Conservation (phyloP, 2,888 invertebrate genomes). For the Chrysolina americana region DNA sequence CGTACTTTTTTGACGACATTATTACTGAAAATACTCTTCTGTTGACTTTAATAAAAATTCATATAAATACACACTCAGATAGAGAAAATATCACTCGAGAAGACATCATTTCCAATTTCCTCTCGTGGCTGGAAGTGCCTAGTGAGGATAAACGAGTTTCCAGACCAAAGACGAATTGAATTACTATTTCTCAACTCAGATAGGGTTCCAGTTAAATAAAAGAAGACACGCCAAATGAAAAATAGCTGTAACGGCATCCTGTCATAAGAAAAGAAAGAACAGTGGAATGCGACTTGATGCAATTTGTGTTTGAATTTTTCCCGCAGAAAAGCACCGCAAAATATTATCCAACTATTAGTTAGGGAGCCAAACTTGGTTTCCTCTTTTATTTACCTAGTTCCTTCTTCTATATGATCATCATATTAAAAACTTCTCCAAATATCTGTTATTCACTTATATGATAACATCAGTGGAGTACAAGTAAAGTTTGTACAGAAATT, state of each 20-base stretch:
- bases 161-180: constrained; percentile 24
- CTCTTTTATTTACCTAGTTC: not conserved
- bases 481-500: no score
- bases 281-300: constrained; percentile 25
- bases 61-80: not conserved
- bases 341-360: not conserved
- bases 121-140: constrained; percentile 6
- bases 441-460: no score
- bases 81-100: constrained; percentile 6
- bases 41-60: not conserved
- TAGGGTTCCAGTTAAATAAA: constrained; percentile 18
- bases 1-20: not conserved
- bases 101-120: constrained; percentile 16
- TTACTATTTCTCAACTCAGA: constrained; percentile 27
- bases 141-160: constrained; percentile 21
- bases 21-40: not conserved
- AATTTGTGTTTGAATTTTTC: constrained; percentile 29
- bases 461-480: no score
- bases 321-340: not conserved
- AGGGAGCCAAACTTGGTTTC: not conserved
- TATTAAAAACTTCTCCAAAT: no score
- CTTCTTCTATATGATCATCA: not conserved
- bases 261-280: constrained; percentile 20
- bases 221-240: constrained; percentile 21
- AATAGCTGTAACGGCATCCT: constrained; percentile 24